Conservation (phyloP, 2,113 vertebrate genomes). For the Vimba vimba region DNA sequence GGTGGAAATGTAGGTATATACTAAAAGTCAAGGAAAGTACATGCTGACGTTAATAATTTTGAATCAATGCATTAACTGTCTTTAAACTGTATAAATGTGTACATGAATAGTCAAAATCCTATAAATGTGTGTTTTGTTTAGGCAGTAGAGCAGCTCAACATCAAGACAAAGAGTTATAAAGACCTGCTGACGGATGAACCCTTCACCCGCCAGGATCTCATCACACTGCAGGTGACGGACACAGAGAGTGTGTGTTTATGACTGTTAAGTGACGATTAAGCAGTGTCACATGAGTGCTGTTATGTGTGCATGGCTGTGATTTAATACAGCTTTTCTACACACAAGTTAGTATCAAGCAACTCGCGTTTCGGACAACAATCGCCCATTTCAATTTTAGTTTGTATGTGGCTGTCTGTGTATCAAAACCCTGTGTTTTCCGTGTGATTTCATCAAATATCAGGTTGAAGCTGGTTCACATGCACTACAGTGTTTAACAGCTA, state of each 20-base stretch:
- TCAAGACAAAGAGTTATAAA: constrained; percentile 92
- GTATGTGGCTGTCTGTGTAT: background rate
- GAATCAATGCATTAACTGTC: background rate
- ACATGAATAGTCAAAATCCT: background rate
- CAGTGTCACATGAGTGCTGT: background rate
- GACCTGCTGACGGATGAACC: constrained; percentile 92
- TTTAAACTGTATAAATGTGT: background rate
- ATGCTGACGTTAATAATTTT: background rate
- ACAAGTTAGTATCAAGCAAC: background rate
- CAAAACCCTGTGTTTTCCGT: background rate
- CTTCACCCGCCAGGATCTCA: constrained; percentile 90
- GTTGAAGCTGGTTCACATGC: background rate
- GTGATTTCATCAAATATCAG: background rate
- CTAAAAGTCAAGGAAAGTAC: background rate
- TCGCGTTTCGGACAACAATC: background rate
- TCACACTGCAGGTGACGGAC: constrained; percentile 83
- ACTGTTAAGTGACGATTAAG: background rate
- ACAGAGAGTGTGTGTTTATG: background rate
- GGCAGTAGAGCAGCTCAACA: constrained; percentile 94
- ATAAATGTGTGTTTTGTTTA: constrained; percentile 55
- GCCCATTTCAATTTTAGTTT: background rate
- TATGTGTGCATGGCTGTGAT: background rate
- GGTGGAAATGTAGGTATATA: background rate
- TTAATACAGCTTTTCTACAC: background rate
- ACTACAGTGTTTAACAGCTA: background rate